Evolutionary conservation across 2,113 vertebrate species (phyloP), one percentile per base, ranked within the genome.

Genomic region (Bufo gargarizans): DNA sequence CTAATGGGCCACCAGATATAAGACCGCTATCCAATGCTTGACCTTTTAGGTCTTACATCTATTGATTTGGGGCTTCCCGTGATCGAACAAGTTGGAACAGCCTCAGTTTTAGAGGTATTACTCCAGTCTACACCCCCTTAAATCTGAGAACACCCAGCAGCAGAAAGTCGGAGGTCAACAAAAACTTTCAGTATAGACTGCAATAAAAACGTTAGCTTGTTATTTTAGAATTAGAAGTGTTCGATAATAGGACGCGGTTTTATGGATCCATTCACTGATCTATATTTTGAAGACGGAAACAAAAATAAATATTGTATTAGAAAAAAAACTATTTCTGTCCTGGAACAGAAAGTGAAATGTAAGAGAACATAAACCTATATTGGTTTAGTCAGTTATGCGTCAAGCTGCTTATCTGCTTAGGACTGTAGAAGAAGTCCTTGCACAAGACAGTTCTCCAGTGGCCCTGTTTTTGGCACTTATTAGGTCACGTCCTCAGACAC

Each of bases 401-500:
- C 77, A 61, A 59, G 72, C 72, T 76, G 72, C 72, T 76, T 76
- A 76, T 76, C 72, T 76, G 72, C 71, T 74, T 10, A 45, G 47
- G 11, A 77, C 49, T 77, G 76, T 55, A 78, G 77, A 61, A 81
- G 78, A 61, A 61, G 78, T 91, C 22, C 63, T 49, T 80, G 53
- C n/a, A 43, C 79, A 19, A 61, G 79, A 76, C 43, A 89, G 91
- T 91, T 87, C 89, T 92, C 89, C 88, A 90, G 86, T 89, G 93
- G 91, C 90, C 77, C 90, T 92, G 89, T 90, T 88, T 91, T 91
- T 90, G 91, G 82, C 89, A 63, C 81, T 82, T 82, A 82, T 82
- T 63, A 22, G 49, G 43, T 71, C 63, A 53, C 19, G 61, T 69
- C 4, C 14, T 83, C 88, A 90, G 90, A 86, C 90, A 91, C 93